Evolutionary conservation across 2,113 vertebrate species (phyloP), one percentile per base, ranked within the genome.

Genomic region (Spea bombifrons): DNA sequence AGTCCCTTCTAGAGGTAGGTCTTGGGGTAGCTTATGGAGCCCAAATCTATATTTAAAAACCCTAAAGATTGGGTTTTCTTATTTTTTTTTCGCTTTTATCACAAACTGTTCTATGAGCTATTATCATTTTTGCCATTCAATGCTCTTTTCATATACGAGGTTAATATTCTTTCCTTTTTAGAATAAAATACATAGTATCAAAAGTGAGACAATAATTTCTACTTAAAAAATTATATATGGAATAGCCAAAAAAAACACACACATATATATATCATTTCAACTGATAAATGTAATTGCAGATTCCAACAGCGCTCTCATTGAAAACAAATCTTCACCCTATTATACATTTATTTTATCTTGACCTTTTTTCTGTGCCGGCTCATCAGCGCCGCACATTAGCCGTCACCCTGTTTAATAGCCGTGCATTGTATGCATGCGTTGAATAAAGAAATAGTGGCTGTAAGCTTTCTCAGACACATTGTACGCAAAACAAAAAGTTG

Each of bases 331-430:
- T 65, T 65, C 65, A 52, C 59, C 55, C 66, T 71, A 71, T 78
- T 78, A 61, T 65, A 78, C 67, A 78, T 78, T 78, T 71, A 49
- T 65, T 71, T 68, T 76, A 47, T 53, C 4, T 7, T 78, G 76
- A 78, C 76, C 76, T 78, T 78, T 30, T 78, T 8, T 47, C 48
- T 45, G 55, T 71, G 68, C 53, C 76, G 76, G 10, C 76, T 78
- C 76, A 78, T 78, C 76, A 78, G 68, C 76, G 43, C 57, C 3
- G 76, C 13, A 71, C 68, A 78, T 78, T 71, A 78, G 57, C 68
- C 57, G 65, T 43, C 8, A 45, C 46, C 7, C 52, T 67, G 57
- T 66, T 66, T 76, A 76, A 76, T 76, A 76, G 75, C 65, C 49
- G 53, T 5, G 10, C 30, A 46, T 76, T 45, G 66, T 76, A 55